Evolutionary conservation across 2,797 vertebrate species (phyloP), one percentile per base, ranked within the genome.

Genomic region (Basileuterus tristriatus): DNA sequence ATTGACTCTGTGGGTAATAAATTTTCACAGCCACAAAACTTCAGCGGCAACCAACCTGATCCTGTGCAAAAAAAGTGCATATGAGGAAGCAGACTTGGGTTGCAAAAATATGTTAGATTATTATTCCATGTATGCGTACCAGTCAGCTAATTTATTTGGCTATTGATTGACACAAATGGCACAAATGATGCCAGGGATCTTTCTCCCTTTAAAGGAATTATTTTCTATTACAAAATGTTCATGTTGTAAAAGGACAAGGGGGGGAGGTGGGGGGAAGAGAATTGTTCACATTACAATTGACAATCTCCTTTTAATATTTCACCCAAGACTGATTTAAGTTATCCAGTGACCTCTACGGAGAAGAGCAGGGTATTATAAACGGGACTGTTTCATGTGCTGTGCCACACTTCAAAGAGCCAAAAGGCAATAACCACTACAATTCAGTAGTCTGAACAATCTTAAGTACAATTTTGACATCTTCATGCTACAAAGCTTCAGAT

Each of bases 1-100:
- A 98, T 97, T 95, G 97, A 98, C 97, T 98, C 97, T 96, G 96
- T 89, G 96, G 94, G 97, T 96, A 98, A 98, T 98, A 98, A 98
- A 98, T 98, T 98, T 98, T 98, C 97, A 97, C 95, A 98, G 98
- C 97, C 97, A 97, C 97, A 97, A 97, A 98, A 97, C 97, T 98
- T 98, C 96, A 97, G 96, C 16, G 9, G 96, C 97, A 96, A 97
- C 97, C 96, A 97, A 97, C 97, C 96, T 96, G 97, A 97, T 97
- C 96, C 96, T 6, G 60, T 63, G 26, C 96, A 97, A 94, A 98
- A 97, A 97, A 97, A 97, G 94, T 64, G 91, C 82, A 90, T 89
- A 87, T 58, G 91, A 97, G 95, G 96, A 98, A 97, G 95, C 91
- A 92, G 93, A 85, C 92, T 77, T 70, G 81, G 96, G 84, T 92